Evolutionary conservation across 2,888 invertebrate genomes (phyloP), one percentile per base, ranked within the genome.

Genomic region (Stegophylla sp.): DNA sequence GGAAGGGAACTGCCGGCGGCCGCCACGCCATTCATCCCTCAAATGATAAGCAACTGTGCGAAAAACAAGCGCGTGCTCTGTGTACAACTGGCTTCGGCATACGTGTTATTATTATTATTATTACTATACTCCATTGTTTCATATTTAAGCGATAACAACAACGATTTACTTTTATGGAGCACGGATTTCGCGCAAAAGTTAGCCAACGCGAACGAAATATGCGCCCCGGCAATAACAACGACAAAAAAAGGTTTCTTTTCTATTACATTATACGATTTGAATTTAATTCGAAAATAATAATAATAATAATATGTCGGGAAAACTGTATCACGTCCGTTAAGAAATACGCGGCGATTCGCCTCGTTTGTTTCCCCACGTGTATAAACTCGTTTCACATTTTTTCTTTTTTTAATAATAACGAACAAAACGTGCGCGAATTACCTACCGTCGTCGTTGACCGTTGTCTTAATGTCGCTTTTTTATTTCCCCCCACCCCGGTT

Each of bases 101-200:
- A n/a, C n/a, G n/a, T n/a, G n/a, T n/a, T n/a, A n/a, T n/a, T n/a
- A n/a, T n/a, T n/a, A n/a, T n/a, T n/a, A n/a, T n/a, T 34, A 34
- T 3, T 7, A 7, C 7, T 66, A 67, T 48, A 61, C 41, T n/a
- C 69, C 48, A 63, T 79, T 71, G 79, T 79, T 79, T 79, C 79
- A 71, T 79, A 79, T 79, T 79, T 79, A 71, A 71, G 79, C 71
- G 63, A 79, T 71, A 79, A 79, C 79, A 71, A 79, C 63, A 79
- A 71, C 69, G 63, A 79, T 79, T 79, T 59, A 77, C 48, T 77
- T 77, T 79, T 79, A 79, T 79, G 79, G 69, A 45, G 77, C 77
- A 48, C 48, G 34, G 79, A 79, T 79, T 79, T 79, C 51, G n/a
- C n/a, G n/a, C 69, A 67, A 69, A 79, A 79, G 79, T 79, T 48